These are phyloP conservation scores for Anthopleura xanthogrammica DNA, from an alignment of 92 coral and sea anemone species.

Conservation along the genomic window DNA sequence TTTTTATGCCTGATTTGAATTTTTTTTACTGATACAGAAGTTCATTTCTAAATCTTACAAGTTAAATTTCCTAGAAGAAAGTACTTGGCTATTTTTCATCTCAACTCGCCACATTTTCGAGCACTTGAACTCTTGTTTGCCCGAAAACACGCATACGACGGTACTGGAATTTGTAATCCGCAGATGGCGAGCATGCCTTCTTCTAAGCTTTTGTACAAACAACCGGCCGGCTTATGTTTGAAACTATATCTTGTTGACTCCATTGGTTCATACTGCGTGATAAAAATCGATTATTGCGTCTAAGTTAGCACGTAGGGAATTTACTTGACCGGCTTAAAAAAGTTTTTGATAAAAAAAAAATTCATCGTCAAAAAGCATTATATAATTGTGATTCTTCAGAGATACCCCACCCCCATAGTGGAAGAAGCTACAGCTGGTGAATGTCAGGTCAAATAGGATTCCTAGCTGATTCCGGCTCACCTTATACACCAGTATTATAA, in stretches of 20 bases:
- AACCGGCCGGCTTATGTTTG: not conserved
- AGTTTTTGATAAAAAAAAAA: not conserved
- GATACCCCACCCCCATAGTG: not conserved
- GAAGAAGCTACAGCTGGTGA: not conserved
- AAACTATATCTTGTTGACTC: not conserved
- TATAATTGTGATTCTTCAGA: not conserved
- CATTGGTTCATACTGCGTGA: not conserved
- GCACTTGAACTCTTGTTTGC: not conserved
- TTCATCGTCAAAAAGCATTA: not conserved
- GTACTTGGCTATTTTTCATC: not conserved
- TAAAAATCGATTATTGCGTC: not conserved
- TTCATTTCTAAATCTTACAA: too few relatives aligned
- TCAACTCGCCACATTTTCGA: not conserved
- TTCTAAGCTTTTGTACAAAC: not conserved
- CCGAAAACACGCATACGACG: not conserved
- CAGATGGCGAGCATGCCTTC: constrained; percentile 11
- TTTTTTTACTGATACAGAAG: too few relatives aligned
- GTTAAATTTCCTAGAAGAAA: too few relatives aligned
- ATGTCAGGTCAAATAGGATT: constrained; percentile 17
- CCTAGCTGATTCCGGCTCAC: constrained; percentile 30
- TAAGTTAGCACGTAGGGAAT: not conserved
- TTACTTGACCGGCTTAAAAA: not conserved
- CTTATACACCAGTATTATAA: constrained; percentile 18
- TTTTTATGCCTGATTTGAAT: too few relatives aligned
- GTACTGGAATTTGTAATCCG: constrained; percentile 15